Base-by-base conservation (phyloP, 2,797 vertebrate genomes). In the Coregonus suidteri region DNA sequence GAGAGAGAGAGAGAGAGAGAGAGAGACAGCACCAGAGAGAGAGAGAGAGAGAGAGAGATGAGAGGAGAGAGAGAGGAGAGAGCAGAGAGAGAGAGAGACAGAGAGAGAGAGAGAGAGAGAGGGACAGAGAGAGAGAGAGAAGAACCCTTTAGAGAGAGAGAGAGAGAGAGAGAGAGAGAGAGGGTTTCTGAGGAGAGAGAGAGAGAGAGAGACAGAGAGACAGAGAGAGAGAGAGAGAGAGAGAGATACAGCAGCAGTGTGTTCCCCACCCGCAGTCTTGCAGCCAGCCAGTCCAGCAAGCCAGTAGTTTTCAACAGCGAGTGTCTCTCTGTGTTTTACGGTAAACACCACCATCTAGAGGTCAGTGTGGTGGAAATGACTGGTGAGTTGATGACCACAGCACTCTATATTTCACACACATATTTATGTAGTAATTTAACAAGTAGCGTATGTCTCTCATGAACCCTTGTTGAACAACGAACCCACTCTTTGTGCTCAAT, bases 321-420 rank as follows among this genome's bases (percentile, higher is more conserved):
- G 20, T 20, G 20, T 20, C 20, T 20, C 20, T 20, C 20, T 54
- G 81, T 74, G 88, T 92, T 79, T 66, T 88, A 80, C 91, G 96
- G 97, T 98, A 92, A 97, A 98, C 94, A 96, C 89, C 95, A 93
- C 94, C 98, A 98, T 96, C 98, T 97, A 89, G 94, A 97, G 97
- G 96, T 82, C 1, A 77, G 83, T 81, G 18, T 56, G 78, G 15
- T 85, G 79, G 79, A 80, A 84, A 85, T 83, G 87, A 62, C 53
- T 69, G 35, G 16, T 79, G 79, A 78, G 69, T 41, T 67, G 31
- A n/a, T 79, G 79, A 78, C 70, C 77, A 64, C 18, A 76, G 15
- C 64, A 74, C 75, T 64, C 76, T 6, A 41, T 65, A 51, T 69
- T 71, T 18, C 74, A 62, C 56, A 54, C 69, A 65, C 74, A 9